Evolutionary conservation across 23 tunicate genomes (phyloP).

Genomic region (Styela plicata): DNA sequence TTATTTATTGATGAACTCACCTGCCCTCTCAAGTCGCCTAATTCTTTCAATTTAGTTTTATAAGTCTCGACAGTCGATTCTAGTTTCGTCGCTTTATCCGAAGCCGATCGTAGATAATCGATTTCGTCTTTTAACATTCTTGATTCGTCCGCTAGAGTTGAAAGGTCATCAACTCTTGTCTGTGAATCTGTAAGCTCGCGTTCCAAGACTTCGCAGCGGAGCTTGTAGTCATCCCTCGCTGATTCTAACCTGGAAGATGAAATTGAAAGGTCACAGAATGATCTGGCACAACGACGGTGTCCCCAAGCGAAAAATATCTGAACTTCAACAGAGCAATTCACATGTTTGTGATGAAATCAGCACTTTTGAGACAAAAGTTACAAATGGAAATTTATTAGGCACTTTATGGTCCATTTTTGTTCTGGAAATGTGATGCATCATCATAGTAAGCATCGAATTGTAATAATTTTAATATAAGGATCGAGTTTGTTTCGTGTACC

Average conservation of each 20-base stretch:
- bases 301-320: background rate
- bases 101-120: conserved; percentile 88
- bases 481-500: no score
- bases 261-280: background rate
- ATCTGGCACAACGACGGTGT: background rate
- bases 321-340: background rate
- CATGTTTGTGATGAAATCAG: background rate
- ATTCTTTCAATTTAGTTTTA: conserved; percentile 74
- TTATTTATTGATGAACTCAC: conserved; percentile 13
- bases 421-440: no score
- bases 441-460: no score
- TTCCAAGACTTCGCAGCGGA: conserved; percentile 79
- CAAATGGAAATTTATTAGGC: no score
- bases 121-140: conserved; percentile 92
- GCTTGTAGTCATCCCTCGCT: conserved; percentile 74
- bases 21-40: conserved; percentile 80
- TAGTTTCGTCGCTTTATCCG: conserved; percentile 86
- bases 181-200: conserved; percentile 72
- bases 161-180: conserved; percentile 48
- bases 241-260: conserved; percentile 72
- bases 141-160: conserved; percentile 86
- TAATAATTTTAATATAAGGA: no score
- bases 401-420: no score
- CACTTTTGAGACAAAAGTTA: no score
- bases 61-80: conserved; percentile 73